Conservation (phyloP, 1,140 invertebrate species). For the Trinorchestia longiramus region DNA sequence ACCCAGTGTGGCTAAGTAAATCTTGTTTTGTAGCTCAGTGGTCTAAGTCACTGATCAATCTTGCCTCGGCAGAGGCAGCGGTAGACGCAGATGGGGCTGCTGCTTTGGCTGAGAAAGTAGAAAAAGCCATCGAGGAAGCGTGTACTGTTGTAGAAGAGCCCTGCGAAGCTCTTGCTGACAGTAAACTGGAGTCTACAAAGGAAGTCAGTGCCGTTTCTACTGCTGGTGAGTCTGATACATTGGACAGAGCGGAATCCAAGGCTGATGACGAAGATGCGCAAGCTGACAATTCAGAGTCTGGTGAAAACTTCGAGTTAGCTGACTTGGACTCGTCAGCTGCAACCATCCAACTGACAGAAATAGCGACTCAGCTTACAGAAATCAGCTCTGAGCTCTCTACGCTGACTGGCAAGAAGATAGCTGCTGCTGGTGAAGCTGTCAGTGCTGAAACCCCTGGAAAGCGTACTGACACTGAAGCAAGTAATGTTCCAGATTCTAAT, state of each 20-base stretch:
- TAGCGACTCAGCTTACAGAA: slow-evolving; percentile 8
- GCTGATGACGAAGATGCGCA: background rate
- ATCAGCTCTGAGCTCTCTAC: background rate
- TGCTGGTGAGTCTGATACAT: background rate
- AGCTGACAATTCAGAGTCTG: background rate
- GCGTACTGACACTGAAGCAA: background rate
- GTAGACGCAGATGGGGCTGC: background rate
- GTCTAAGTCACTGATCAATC: background rate
- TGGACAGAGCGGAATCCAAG: background rate
- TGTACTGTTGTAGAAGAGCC: background rate
- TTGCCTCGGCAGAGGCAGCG: background rate
- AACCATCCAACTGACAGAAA: slow-evolving; percentile 5
- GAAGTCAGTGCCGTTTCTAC: background rate
- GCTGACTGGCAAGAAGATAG: background rate
- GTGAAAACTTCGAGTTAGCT: background rate
- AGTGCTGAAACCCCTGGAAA: background rate
- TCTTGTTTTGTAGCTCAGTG: background rate
- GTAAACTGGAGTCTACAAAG: background rate
- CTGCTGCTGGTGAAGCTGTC: background rate
- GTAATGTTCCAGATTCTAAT: background rate
- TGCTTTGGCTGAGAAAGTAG: slow-evolving; percentile 1
- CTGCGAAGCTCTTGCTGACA: background rate
- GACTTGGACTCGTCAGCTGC: slow-evolving; percentile 1
- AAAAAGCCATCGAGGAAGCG: background rate
- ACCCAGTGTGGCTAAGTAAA: too few species aligned